Evolutionary conservation across 2,888 invertebrate species (phyloP).

Genomic region (Formica aserva): DNA sequence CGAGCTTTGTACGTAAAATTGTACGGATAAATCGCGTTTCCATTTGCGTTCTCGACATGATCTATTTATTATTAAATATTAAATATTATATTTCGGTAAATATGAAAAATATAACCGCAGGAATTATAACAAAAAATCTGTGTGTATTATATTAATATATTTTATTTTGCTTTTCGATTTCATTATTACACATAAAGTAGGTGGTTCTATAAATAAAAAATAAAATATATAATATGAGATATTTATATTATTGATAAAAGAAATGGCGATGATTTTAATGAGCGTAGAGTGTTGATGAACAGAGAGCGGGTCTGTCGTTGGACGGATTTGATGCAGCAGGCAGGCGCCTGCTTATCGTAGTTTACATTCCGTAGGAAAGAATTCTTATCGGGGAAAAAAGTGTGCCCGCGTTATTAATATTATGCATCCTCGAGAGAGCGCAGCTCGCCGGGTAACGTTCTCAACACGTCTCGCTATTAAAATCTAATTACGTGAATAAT

Average conservation of each 20-base stretch:
- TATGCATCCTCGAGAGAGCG: slow-evolving; percentile 12
- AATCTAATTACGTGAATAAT: slow-evolving; percentile 30
- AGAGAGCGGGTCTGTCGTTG: slow-evolving; percentile 28
- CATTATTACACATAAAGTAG: neutral
- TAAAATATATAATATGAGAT: neutral
- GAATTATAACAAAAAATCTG: neutral
- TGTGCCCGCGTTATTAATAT: slow-evolving; percentile 54
- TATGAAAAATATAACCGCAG: neutral
- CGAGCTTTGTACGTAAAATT: slow-evolving; percentile 52
- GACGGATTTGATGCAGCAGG: slow-evolving; percentile 35
- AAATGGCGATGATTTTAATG: slow-evolving; percentile 7
- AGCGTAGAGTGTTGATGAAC: slow-evolving; percentile 27
- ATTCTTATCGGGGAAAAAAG: slow-evolving; percentile 67
- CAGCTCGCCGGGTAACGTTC: slow-evolving; percentile 9
- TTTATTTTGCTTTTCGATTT: neutral
- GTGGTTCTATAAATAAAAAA: neutral
- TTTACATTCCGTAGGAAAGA: slow-evolving; percentile 58
- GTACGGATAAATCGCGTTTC: slow-evolving; percentile 6
- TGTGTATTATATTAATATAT: neutral
- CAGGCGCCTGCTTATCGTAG: slow-evolving; percentile 71
- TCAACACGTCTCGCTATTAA: neutral
- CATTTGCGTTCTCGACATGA: slow-evolving; percentile 10
- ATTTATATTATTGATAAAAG: neutral
- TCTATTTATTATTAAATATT: slow-evolving; percentile 17
- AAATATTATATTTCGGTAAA: neutral